Base-by-base conservation (phyloP, 2,888 invertebrate species). In the Esperia sulphurella region DNA sequence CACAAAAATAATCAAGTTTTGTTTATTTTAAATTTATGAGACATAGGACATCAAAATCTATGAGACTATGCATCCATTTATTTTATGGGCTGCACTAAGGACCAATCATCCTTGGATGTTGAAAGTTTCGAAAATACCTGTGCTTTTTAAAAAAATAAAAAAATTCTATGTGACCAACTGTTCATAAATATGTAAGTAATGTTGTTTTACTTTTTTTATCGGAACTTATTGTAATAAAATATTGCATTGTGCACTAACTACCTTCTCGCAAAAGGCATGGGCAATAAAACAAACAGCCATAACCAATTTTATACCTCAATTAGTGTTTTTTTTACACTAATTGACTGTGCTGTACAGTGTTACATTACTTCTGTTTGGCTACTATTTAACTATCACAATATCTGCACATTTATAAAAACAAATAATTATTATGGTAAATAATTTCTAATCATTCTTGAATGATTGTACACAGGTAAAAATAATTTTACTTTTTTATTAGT, bases 271-370 rank as follows among this genome's bases (percentile, higher is more conserved):
- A 10, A 33, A 33, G 33, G 33, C 33, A 33, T 33, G 10, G 8
- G 10, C 33, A 33, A 33, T 33, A 14, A 31, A 33, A 43, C 33
- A 43, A 43, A 43, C 8, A 12, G 14, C 38, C 29, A 6, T 44
- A 44, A 10, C 44, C 7, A 44, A 44, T 37, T 44, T 44, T 43
- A 37, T 38, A 29, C 14, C 38, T 29, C 44, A 44, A 44, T 44
- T 44, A 38, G 38, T 21, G 9, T 5, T 21, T 12, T 38, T 21
- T 29, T 12, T n/a, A 38, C n/a, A n/a, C 38, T 44, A 38, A 44
- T 44, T 44, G 44, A 29, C 12, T 10, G n/a, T 8, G 38, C 29
- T 5, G 43, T 4, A 14, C 21, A n/a, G 5, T 21, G 2, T 21
- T 21, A 5, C 5, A 21, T 3, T 21, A 30, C 29, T 12, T n/a